Evolutionary conservation across 2,113 vertebrate genomes (phyloP), one percentile per base, ranked within the genome.

Genomic region (Mormoops blainvillei): DNA sequence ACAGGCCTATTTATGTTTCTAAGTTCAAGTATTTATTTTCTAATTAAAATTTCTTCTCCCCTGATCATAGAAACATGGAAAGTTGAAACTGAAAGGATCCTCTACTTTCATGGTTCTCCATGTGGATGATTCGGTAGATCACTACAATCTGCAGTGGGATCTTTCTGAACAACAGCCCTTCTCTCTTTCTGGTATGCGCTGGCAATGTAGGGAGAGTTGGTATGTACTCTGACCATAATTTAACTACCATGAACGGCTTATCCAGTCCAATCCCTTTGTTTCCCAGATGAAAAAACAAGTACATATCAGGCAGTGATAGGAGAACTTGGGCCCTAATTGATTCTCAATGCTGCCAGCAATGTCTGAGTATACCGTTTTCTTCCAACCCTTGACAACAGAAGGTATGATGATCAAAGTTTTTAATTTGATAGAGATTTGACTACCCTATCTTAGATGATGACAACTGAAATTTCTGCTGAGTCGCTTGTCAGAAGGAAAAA

Each of bases 381-480:
- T 71, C 56, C 45, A 91, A 80, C 22, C 56, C 36, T 85, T 89
- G 87, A 89, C 28, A 92, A 73, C 24, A 76, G 56, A 92, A 76
- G 24, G 36, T 87, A 76, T n/a, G 38, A 82, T 8, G 11, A 87
- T 7, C 16, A 61, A 9, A 28, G n/a, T 89, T 95, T 96, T 96
- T 93, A 56, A 88, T 56, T 96, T 97, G 41, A 74, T 93, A 76
- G 56, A 94, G 65, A 89, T 88, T 90, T 16, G 61, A 77, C 45
- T 92, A 20, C 71, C 65, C 70, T 96, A 84, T 45, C 58, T 73
- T 63, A 80, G 24, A 89, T 88, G 38, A 71, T 24, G 65, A 88
- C 20, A 94, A 86, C 20, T 58, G 28, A 10, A 81, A 78, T 92
- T 88, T 70, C 56, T 94, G 43, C 19, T 70, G 22, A 82, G 58